These are phyloP conservation scores for human (Homo sapiens) DNA, from an alignment of 2,113 vertebrate genomes.

Conservation along the genomic window GRCh38 chr3:248001-248500, in stretches of 20 bases:
- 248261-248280: neutral
- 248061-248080: neutral
- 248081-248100: neutral
- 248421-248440: neutral
- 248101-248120: neutral
- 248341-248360: neutral
- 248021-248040: neutral
- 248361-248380: neutral
- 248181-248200: constrained; percentile 30
- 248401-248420: neutral
- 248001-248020: constrained; percentile 63
- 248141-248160: constrained; percentile 41
- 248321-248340: neutral
- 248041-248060: constrained; percentile 1
- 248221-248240: constrained; percentile 1
- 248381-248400: neutral
- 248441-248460: neutral
- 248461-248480: neutral
- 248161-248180: constrained; percentile 39
- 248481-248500: neutral
- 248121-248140: constrained; percentile 12
- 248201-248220: neutral
- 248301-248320: neutral
- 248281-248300: neutral
- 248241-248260: neutral